Evolutionary conservation across 2,888 invertebrate species (phyloP).

Genomic region (Monoplex corrugatus): DNA sequence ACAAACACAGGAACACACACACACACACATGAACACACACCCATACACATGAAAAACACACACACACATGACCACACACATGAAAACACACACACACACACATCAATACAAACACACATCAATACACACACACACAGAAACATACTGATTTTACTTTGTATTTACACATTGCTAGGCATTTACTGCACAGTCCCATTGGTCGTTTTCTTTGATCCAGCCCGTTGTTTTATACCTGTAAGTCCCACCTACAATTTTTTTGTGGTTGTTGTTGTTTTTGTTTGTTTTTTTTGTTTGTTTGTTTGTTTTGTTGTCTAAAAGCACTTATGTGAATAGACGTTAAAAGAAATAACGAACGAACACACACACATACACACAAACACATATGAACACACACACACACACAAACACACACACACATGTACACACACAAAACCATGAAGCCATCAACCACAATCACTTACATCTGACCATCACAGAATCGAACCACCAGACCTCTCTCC

Average conservation of each 20-base stretch:
- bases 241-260: too few relatives aligned
- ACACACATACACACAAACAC: conserved; percentile 23
- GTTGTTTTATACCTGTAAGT: too few relatives aligned
- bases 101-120: background rate
- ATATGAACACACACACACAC: background rate
- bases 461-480: conserved; percentile 64
- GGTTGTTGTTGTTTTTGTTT: too few relatives aligned
- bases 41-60: too few relatives aligned
- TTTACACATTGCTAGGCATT: too few relatives aligned
- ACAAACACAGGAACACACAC: background rate
- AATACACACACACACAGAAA: background rate
- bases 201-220: too few relatives aligned
- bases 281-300: too few relatives aligned
- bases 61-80: too few relatives aligned
- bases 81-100: background rate
- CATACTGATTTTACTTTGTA: too few relatives aligned
- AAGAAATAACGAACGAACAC: background rate
- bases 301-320: too few relatives aligned
- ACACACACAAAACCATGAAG: background rate
- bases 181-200: too few relatives aligned
- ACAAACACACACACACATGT: background rate
- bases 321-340: too few relatives aligned
- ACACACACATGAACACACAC: background rate
- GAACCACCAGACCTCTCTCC: conserved; percentile 58
- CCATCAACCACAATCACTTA: conserved; percentile 35